Percentiles rank a stretch among this genome's conserved stretches.
Conservation (phyloP, 1,140 invertebrate species). For the Trichonephila inaurata region DNA sequence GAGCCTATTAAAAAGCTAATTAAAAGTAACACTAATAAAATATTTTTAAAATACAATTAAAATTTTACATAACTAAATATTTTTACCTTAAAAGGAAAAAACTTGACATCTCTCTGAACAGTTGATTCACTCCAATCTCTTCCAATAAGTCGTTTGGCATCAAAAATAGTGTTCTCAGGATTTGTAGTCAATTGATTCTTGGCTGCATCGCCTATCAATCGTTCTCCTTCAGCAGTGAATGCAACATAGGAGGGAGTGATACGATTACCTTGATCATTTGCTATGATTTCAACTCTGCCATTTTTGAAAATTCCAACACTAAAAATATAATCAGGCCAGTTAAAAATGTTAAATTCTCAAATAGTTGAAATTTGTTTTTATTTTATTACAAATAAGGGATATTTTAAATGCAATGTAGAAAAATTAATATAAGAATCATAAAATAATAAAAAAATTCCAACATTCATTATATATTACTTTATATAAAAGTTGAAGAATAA, state of each 20-base stretch:
- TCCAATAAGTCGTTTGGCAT: slow-evolving; percentile 97
- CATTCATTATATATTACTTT: too few relatives aligned
- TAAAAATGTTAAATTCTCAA: too few relatives aligned
- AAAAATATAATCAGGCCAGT: slow-evolving; percentile 78
- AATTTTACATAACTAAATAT: too few relatives aligned
- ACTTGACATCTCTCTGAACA: slow-evolving; percentile 96
- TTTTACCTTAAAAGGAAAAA: slow-evolving; percentile 90
- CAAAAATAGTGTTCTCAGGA: slow-evolving; percentile 98
- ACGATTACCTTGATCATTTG: slow-evolving; percentile 98
- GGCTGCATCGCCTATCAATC: slow-evolving; percentile 98
- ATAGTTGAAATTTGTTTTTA: too few relatives aligned
- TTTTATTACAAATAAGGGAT: too few relatives aligned
- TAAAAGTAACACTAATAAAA: too few relatives aligned
- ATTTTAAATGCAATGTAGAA: too few relatives aligned
- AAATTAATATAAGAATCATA: too few relatives aligned
- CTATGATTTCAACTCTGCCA: slow-evolving; percentile 98
- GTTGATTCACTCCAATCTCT: slow-evolving; percentile 93
- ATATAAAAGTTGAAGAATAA: too few relatives aligned
- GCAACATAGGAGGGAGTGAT: slow-evolving; percentile 99
- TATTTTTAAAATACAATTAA: too few relatives aligned
- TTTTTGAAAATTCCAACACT: slow-evolving; percentile 99
- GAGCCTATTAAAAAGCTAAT: too few relatives aligned
- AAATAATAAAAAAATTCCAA: too few relatives aligned
- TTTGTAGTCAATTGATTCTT: slow-evolving; percentile 99
- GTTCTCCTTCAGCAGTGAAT: slow-evolving; percentile 96